A percentile compares a stretch with the other conserved stretches of the same genome.
Conservation (phyloP, 1,140 invertebrate species). For the Melanaphis sacchari region DNA sequence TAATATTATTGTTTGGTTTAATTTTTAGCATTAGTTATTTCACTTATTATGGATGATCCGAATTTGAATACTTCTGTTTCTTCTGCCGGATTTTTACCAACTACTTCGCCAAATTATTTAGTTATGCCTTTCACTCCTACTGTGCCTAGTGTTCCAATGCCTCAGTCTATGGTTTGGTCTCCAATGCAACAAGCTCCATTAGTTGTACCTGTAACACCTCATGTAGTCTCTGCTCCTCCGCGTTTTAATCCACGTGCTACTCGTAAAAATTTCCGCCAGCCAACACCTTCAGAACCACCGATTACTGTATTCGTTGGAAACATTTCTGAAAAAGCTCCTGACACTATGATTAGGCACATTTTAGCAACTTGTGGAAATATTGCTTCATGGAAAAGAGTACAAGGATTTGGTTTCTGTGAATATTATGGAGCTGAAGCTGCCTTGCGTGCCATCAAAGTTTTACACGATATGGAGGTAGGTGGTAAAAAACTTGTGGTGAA, state of each 20-base stretch:
- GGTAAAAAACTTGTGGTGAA: conserved; percentile 94
- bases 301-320: conserved; percentile 99
- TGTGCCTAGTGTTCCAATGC: conserved; percentile 46
- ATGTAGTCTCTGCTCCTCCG: conserved; percentile 49
- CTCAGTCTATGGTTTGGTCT: conserved; percentile 28
- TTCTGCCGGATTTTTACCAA: conserved; percentile 35
- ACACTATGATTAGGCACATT: conserved; percentile 93
- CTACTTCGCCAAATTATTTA: conserved; percentile 44
- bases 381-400: conserved; percentile 95
- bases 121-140: conserved; percentile 53
- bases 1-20: neutral
- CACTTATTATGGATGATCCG: conserved; percentile 31
- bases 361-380: conserved; percentile 91
- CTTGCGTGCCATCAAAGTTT: conserved; percentile 87
- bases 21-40: neutral
- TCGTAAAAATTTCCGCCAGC: conserved; percentile 36
- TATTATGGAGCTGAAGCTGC: conserved; percentile 94
- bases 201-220: conserved; percentile 47
- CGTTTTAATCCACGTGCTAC: conserved; percentile 38
- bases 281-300: conserved; percentile 72
- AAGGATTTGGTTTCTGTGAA: conserved; percentile 98
- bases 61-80: conserved; percentile 1
- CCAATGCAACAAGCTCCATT: conserved; percentile 41
- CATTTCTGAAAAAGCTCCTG: conserved; percentile 93
- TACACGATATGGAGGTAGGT: conserved; percentile 93